Base-by-base conservation (phyloP, 2,113 vertebrate genomes). In the Trogon surrucura region DNA sequence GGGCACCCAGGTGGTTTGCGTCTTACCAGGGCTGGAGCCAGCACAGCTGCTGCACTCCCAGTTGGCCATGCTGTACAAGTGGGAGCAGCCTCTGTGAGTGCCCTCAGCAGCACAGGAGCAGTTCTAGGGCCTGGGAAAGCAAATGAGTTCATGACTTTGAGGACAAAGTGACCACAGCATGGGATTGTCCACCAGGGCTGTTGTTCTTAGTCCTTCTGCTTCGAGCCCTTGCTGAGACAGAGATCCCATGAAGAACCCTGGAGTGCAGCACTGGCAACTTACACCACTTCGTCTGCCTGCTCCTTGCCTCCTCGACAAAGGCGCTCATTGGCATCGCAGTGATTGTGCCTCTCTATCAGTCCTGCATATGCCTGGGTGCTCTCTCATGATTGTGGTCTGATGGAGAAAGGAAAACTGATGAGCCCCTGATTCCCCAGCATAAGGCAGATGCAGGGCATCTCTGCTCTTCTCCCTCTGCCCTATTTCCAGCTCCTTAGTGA, bases 331-430 rank as follows among this genome's bases (percentile, higher is more conserved):
- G 23, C 53, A 26, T 80, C 9, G 1, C 47, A 83, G 19, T 5
- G 9, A 16, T 48, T 26, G 41, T 62, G 69, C 48, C 48, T 61
- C 60, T 66, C 9, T 1, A 6, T 3, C 3, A 7, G 3, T 2
- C 2, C 25, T 8, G 3, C 12, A 3, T 16, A 19, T 1, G 5
- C 20, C 1, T 3, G 2, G 2, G 3, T 1, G 2, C 21, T 5
- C 5, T 44, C 30, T 50, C 56, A 58, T 13, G 19, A 44, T 15
- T 38, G 48, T 1, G 1, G 2, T 9, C 54, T 71, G 50, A 4
- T 5, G 21, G 8, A 27, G 18, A 51, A 91, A 5, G 34, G 27
- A 32, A n/a, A 36, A 27, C 0, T 8, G 9, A 29, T 34, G 29
- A 41, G 23, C 7, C 23, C 8, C 11, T 4, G 6, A 26, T 34